Conservation (phyloP, 2,888 invertebrate species). For the Drosophila borborema region DNA sequence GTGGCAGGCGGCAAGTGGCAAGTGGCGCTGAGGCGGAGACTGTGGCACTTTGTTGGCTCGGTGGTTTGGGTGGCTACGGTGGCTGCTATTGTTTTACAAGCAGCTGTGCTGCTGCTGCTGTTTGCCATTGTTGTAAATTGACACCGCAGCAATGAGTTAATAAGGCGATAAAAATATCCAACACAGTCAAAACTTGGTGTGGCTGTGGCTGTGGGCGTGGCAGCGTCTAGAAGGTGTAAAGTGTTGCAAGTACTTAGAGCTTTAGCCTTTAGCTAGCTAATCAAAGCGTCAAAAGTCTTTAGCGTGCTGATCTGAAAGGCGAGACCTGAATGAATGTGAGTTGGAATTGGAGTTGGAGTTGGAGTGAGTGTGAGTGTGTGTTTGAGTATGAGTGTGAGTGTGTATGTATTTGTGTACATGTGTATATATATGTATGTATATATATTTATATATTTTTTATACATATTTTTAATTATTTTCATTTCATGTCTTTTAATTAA, state of each 20-base stretch:
- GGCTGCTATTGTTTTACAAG: conserved; percentile 57
- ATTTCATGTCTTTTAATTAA: conserved; percentile 82
- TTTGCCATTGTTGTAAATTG: conserved; percentile 78
- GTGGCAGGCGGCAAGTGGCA: conserved; percentile 11
- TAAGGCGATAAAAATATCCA: conserved; percentile 80
- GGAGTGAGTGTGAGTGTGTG: not conserved
- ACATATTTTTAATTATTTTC: conserved; percentile 82
- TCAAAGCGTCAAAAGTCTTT: not conserved
- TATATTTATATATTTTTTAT: conserved; percentile 44
- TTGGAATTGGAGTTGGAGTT: not conserved
- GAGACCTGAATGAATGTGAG: not conserved
- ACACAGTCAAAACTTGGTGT: conserved; percentile 5
- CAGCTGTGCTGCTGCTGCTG: conserved; percentile 34
- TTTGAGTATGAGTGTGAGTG: conserved; percentile 9
- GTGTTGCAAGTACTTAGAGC: conserved; percentile 3
- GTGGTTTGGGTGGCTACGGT: not conserved
- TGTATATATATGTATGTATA: not conserved
- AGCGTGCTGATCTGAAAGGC: conserved; percentile 19
- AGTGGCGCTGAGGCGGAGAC: conserved; percentile 3
- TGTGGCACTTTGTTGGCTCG: conserved; percentile 18
- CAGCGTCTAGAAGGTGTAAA: not conserved
- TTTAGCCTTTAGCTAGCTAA: conserved; percentile 7
- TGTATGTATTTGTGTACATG: not conserved
- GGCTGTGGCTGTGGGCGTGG: not conserved
- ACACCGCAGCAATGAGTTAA: conserved; percentile 84